Evolutionary conservation across 2,888 invertebrate species (phyloP).

Genomic region (Suillia variegata): DNA sequence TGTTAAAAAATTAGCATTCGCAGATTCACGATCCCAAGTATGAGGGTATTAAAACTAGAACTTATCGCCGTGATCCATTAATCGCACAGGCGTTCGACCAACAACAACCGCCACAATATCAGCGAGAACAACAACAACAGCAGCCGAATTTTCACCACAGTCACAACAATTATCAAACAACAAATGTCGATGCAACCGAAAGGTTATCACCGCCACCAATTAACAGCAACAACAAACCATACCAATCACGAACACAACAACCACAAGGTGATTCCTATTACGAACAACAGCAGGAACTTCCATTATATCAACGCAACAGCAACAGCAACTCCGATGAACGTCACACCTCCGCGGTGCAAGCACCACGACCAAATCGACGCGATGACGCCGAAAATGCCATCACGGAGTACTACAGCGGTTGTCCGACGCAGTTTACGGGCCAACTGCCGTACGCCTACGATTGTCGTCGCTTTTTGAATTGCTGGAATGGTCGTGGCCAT

Average conservation of each 20-base stretch:
- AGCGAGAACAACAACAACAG: conserved; percentile 14
- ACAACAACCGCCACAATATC: conserved; percentile 26
- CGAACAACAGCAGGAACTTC: conserved; percentile 30
- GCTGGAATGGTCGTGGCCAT: conserved; percentile 68
- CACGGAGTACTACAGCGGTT: conserved; percentile 49
- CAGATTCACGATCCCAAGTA: conserved; percentile 43
- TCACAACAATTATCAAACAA: conserved; percentile 27
- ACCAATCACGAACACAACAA: conserved; percentile 11
- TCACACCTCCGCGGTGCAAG: background rate
- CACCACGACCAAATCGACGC: conserved; percentile 17
- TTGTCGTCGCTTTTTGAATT: conserved; percentile 71
- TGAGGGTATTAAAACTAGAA: conserved; percentile 36
- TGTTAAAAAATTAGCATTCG: no score
- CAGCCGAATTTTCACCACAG: conserved; percentile 19
- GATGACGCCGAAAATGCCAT: conserved; percentile 39
- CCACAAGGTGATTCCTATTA: conserved; percentile 11
- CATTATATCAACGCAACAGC: conserved; percentile 35
- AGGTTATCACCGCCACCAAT: conserved; percentile 49
- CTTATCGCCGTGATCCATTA: conserved; percentile 45
- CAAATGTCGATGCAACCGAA: conserved; percentile 19
- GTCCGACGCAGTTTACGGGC: conserved; percentile 64
- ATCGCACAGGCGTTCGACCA: conserved; percentile 28
- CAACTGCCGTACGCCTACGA: conserved; percentile 67
- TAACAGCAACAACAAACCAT: conserved; percentile 13
- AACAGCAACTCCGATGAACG: conserved; percentile 18